Base-by-base conservation (phyloP, 1,140 invertebrate genomes). In the Brachionus koreanus region DNA sequence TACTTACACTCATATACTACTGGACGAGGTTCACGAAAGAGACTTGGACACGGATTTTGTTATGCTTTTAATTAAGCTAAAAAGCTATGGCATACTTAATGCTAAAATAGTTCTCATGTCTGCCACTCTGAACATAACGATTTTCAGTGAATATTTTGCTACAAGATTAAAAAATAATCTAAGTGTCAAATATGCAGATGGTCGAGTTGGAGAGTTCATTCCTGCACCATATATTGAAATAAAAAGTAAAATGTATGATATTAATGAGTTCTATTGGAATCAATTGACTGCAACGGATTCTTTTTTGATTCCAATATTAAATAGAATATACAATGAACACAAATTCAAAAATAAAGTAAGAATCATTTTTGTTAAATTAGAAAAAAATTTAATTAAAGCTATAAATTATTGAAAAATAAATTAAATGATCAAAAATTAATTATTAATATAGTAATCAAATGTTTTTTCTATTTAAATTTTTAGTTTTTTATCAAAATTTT, bases 61-160 rank as follows among this genome's bases (percentile, higher is more conserved):
- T 7, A 82, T 89, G 13, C 83, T 88, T 7, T 83, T 88, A 61
- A 86, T 88, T 4, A 85, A 86, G 57, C 87, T 88, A 83, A 83
- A 88, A 25, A 82, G 88, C 23, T 76, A 86, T 35, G 84, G 85
- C 82, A 87, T 86, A 1, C 74, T 83, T 19, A 88, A 89, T 65
- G 92, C 93, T 0, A 95, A 93, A 87, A 90, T 90, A 84, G 86
- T 88, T 3, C 84, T 88, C 61, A 88, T 88, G 87, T 89, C 87
- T 6, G 88, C 88, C 23, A 89, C 88, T 57, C 84, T 89, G 83
- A 86, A 88, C 29, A 86, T 85, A 1, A 83, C 85, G 19, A 35
- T 85, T 83, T 88, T 88, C 84, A 85, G 86, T 12, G 46, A 85
- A 29, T 88, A 88, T 81, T 88, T 87, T 85, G 13, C 33, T 13